Percentiles rank a stretch among this genome's conserved stretches.
Conservation (phyloP, 2,888 invertebrate genomes). For the Euplexia lucipara region DNA sequence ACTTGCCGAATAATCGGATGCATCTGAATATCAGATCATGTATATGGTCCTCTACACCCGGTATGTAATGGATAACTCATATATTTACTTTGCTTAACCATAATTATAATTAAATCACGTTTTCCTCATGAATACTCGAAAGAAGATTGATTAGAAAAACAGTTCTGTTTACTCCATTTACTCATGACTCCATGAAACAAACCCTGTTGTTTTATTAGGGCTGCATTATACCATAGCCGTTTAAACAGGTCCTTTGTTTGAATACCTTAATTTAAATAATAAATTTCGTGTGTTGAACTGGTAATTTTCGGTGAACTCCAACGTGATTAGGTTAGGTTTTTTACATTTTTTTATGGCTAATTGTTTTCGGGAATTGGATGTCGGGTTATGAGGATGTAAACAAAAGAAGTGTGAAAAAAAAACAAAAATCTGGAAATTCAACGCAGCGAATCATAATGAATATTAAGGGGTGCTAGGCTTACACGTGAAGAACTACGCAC, state of each 20-base stretch:
- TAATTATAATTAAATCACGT: too few relatives aligned
- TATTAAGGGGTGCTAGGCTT: too few relatives aligned
- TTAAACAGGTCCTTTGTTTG: constrained; percentile 66
- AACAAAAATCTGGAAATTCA: background rate
- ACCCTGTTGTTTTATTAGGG: constrained; percentile 59
- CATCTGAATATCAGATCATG: too few relatives aligned
- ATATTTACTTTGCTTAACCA: too few relatives aligned
- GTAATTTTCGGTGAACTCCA: constrained; percentile 50
- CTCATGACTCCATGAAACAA: constrained; percentile 6
- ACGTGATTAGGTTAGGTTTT: constrained; percentile 49
- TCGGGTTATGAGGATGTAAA: constrained; percentile 25
- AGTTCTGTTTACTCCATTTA: constrained; percentile 22
- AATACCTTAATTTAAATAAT: constrained; percentile 70
- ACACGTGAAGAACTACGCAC: too few relatives aligned
- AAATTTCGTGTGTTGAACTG: constrained; percentile 59
- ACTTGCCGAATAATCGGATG: too few relatives aligned
- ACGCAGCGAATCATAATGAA: background rate
- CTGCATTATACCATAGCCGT: constrained; percentile 59
- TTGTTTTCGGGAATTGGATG: constrained; percentile 47
- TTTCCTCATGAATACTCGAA: too few relatives aligned
- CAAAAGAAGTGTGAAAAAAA: constrained; percentile 1
- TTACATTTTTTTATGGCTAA: constrained; percentile 49
- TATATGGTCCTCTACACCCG: too few relatives aligned
- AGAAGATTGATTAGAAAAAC: background rate
- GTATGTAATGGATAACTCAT: too few relatives aligned